Conservation (phyloP, 2,113 vertebrate species). For the Greenwoodochromis staneri region DNA sequence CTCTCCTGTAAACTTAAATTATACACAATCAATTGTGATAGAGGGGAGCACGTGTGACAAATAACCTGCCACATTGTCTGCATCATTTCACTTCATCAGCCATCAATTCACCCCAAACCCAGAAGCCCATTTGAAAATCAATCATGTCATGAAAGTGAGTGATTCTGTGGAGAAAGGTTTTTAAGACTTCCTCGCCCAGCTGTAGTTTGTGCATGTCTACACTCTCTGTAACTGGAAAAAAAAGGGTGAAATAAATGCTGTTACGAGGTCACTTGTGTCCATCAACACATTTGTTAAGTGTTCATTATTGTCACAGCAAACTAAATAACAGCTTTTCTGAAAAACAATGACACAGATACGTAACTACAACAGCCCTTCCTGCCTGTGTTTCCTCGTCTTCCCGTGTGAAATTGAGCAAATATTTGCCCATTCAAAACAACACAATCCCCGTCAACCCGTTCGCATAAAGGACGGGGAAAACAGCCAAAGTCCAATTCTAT, state of each 20-base stretch:
- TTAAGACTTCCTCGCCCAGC: conserved; percentile 7
- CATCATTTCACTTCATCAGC: conserved; percentile 63
- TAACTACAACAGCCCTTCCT: conserved; percentile 50
- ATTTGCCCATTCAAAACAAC: conserved; percentile 31
- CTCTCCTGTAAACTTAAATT: conserved; percentile 68
- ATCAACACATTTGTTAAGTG: conserved; percentile 7
- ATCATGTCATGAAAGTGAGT: conserved; percentile 51
- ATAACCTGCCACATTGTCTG: conserved; percentile 60
- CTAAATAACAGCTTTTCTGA: conserved; percentile 6
- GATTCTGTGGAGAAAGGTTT: conserved; percentile 24
- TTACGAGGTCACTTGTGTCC: conserved; percentile 4
- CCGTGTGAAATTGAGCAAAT: conserved; percentile 47
- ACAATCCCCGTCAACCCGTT: conserved; percentile 23
- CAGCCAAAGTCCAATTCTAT: background rate
- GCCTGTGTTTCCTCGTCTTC: conserved; percentile 41
- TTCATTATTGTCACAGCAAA: conserved; percentile 30
- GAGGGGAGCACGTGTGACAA: conserved; percentile 54
- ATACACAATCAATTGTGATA: conserved; percentile 67
- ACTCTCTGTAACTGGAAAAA: background rate
- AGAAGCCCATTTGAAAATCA: conserved; percentile 57
- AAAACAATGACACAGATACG: conserved; percentile 58
- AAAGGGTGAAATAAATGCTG: background rate
- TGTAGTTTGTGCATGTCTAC: background rate
- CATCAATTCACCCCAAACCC: conserved; percentile 61
- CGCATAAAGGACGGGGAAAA: conserved; percentile 6